Base-by-base conservation (phyloP, 1,140 invertebrate species). In the Mesaphorura yosii region DNA sequence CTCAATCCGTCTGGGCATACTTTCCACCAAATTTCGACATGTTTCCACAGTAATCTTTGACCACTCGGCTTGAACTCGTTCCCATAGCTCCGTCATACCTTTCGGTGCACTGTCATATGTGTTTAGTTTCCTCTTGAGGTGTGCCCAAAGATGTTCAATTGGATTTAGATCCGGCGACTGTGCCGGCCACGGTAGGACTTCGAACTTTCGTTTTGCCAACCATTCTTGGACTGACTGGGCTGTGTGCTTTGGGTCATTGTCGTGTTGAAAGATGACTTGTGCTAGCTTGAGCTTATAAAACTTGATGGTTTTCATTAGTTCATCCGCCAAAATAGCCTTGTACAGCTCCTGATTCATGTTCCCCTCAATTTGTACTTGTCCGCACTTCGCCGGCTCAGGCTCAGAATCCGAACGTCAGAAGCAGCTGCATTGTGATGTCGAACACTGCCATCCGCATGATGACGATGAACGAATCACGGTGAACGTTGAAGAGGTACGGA, bases 151-250 rank as follows among this genome's bases (percentile, higher is more conserved):
- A 63, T 69, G 46, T 46, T 69, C 63, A 40, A 66, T 69, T 0
- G 64, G 64, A 57, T 68, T 69, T 0, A 71, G 37, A 40, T 70
- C 67, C 14, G 67, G 64, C 37, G 64, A 66, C 41, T 69, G 64
- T 22, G 66, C 56, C 19, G 65, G 62, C 27, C 53, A 63, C 48
- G 62, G 22, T 15, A 67, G 49, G 51, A 64, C 38, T 47, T 61
- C 39, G 17, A 58, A 51, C 38, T 58, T 51, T 29, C 64, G 55
- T 23, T 57, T 55, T 10, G 57, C 28, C 25, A 68, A 50, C 59
- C 61, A 67, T 28, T 60, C 40, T 39, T 57, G 60, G 2, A 49
- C 53, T 23, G 60, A 53, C 15, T 44, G 14, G 17, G 59, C 42
- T 7, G 61, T 66, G 38, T 70, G 64, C 39, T 69, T 67, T 10